Evolutionary conservation across 1,140 invertebrate species (phyloP), one percentile per base, ranked within the genome.

Genomic region (Drosophila seguyi): DNA sequence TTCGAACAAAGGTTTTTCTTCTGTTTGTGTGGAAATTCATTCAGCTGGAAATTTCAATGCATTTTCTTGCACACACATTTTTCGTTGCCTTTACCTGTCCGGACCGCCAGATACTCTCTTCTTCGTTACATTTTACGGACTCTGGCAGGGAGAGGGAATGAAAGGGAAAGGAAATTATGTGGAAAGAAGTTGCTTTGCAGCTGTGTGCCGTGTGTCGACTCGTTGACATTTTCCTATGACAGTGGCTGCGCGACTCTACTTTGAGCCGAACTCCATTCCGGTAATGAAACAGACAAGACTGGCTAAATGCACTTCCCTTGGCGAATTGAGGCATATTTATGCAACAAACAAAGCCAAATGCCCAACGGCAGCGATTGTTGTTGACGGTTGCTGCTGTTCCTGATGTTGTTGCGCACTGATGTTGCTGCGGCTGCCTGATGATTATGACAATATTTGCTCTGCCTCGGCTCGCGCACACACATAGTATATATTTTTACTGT

Each of bases 391-490:
- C 18, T 31, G 48, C n/a, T 50, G 25, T 13, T 1, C 0, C 27
- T 27, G 27, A 18, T 18, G n/a, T 7, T 25, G 22, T 4, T 25
- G 25, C 25, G 22, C 14, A 11, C 7, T 27, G 31, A 34, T 34
- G 31, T 34, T 39, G 58, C 20, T 62, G 50, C 22, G 18, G 60
- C 34, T 80, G 73, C 75, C 62, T 86, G 84, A 87, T 88, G 84
- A 87, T 88, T 87, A 88, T 88, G 84, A 87, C 83, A 87, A 87
- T 88, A 87, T 87, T 87, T 87, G 83, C 84, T 56, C 68, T 83
- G 66, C 42, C 66, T 39, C 47, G 59, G 75, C 74, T 59, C 65
- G 60, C 66, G 62, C 63, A 76, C 38, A 76, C 38, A 76, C 74
- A 78, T 55, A 22, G 34, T 38, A 55, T 55, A 55, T 78, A 77